A percentile compares a stretch with the other conserved stretches of the same genome.
phyloP scores from a whole-genome alignment of 2,113 vertebrate genomes.

The Leptobrachium leishanense region DNA sequence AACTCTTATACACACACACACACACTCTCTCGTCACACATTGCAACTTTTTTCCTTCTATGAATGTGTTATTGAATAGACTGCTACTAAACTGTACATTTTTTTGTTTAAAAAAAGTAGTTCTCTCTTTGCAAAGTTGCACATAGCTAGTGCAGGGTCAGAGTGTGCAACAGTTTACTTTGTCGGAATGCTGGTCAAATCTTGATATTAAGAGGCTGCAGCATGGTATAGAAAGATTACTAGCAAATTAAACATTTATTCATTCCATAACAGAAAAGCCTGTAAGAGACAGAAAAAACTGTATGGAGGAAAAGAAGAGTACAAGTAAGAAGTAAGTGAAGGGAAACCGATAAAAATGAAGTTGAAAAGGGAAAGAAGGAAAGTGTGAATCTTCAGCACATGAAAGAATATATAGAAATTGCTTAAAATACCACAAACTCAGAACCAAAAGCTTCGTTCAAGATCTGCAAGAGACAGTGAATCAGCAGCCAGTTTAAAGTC shows the following conservation, averaged over 20 bases:
- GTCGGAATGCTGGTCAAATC: slow-evolving; percentile 56
- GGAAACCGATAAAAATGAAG: slow-evolving; percentile 38
- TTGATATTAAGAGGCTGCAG: slow-evolving; percentile 57
- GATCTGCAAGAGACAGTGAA: slow-evolving; percentile 43
- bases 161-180: slow-evolving; percentile 54
- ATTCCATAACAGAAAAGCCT: slow-evolving; percentile 55
- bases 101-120: too few species aligned
- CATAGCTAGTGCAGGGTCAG: too few species aligned
- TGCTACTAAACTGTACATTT: too few species aligned
- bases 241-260: slow-evolving; percentile 58
- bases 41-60: too few species aligned
- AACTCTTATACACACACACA: too few species aligned
- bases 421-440: slow-evolving; percentile 34
- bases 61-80: too few species aligned
- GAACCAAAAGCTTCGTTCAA: slow-evolving; percentile 5
- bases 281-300: slow-evolving; percentile 26
- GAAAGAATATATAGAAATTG: slow-evolving; percentile 12
- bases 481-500: slow-evolving; percentile 42
- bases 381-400: slow-evolving; percentile 36
- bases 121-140: too few species aligned
- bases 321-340: slow-evolving; percentile 33
- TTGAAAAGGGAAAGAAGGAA: slow-evolving; percentile 25
- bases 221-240: slow-evolving; percentile 57
- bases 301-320: slow-evolving; percentile 49
- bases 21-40: too few species aligned